Base-by-base conservation (phyloP, 2,113 vertebrate species). In the Sisor rabdophorus region DNA sequence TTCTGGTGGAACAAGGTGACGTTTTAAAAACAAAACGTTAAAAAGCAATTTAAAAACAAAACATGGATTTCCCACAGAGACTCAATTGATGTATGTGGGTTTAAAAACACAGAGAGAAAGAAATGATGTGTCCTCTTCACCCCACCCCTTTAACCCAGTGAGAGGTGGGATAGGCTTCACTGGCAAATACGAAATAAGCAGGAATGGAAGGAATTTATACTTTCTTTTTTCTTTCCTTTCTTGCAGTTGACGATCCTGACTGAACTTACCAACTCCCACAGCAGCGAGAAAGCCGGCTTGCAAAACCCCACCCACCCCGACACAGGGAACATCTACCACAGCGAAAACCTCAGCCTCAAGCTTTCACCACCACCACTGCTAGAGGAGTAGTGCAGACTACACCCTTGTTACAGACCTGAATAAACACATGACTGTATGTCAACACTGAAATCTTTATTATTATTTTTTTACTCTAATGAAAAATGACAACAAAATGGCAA, bases 221-320 rank as follows among this genome's bases (percentile, higher is more conserved):
- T 20, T 11, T 40, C 40, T 26, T 9, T 73, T 28, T 73, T 0
- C 61, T 76, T 47, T 13, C 82, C 79, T 86, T 12, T 83, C 78
- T 86, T 85, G 20, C 90, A 98, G 96, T 70, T 98, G 52, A 93
- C 95, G 71, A 93, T 98, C 58, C 92, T 98, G 3, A 93, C 93
- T 0, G 95, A 98, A 9, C 91, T 98, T 48, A 91, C 93, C 0
- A 91, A 88, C 0, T 83, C 86, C 68, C 93, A 89, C 0, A 53
- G 92, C 15, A 22, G 80, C 0, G 95, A 98, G 59, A 94, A 90
- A 87, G 83, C 89, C 0, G 84, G 92, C 58, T 86, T 89, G 0
- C 84, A 95, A 9, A 86, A 92, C 0, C 0, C 91, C 22, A 81
- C 88, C 81, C 93, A 94, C 0, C 82, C 91, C 3, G 89, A 91